Percentiles rank a stretch among this genome's conserved stretches.
Evolutionary conservation across 2,797 vertebrate species (phyloP).

Genomic region (Xenopus petersii): DNA sequence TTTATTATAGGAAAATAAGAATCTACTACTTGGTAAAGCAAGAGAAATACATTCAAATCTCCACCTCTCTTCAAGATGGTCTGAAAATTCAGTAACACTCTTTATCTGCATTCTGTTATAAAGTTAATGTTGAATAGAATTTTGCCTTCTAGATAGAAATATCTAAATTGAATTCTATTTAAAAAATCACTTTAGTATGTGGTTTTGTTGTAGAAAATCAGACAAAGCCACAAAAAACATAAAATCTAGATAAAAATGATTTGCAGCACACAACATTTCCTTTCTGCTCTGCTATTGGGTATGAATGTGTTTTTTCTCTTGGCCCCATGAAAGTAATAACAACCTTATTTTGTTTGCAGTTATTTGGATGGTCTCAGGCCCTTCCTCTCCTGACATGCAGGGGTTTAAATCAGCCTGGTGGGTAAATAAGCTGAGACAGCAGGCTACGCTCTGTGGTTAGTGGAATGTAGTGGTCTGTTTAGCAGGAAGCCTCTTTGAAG

Average conservation of each 20-base stretch:
- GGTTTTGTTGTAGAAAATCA: no score
- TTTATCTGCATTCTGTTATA: no score
- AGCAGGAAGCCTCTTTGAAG: constrained; percentile 15
- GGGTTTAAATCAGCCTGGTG: constrained; percentile 19
- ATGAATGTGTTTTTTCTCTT: background rate
- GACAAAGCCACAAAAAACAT: background rate
- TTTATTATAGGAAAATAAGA: no score
- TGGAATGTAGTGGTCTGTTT: constrained; percentile 14
- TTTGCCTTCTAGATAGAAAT: no score
- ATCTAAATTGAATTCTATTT: no score
- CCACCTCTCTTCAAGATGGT: no score
- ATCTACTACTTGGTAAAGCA: no score
- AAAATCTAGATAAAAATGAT: constrained; percentile 3
- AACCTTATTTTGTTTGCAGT: constrained; percentile 24
- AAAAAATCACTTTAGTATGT: no score
- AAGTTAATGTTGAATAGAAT: no score
- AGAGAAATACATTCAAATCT: no score
- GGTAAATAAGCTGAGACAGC: constrained; percentile 16
- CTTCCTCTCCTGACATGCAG: constrained; percentile 2
- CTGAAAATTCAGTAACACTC: no score
- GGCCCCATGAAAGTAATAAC: constrained; percentile 21
- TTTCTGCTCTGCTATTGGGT: background rate
- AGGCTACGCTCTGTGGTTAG: constrained; percentile 15
- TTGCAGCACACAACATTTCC: background rate
- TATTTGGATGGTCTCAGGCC: constrained; percentile 6